A percentile compares a stretch with the other conserved stretches of the same genome.
phyloP scores from a whole-genome alignment of 1,140 invertebrate genomes.

The Glossosoma conforme region DNA sequence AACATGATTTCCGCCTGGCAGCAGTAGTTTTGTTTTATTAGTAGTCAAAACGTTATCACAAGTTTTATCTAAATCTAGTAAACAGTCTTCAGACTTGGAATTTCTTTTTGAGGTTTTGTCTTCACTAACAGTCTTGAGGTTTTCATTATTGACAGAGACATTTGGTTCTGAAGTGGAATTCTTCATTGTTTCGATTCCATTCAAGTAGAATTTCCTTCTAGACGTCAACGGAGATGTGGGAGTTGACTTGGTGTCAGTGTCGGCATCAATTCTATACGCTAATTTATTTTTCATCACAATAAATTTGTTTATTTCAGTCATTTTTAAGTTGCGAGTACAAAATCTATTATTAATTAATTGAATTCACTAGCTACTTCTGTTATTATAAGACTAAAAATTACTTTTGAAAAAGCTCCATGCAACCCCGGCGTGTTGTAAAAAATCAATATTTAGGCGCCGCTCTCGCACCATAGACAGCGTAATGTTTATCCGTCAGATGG shows the following conservation, averaged over 20 bases:
- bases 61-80: slow-evolving; percentile 28
- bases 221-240: slow-evolving; percentile 27
- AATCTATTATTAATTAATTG: background rate
- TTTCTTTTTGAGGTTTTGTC: slow-evolving; percentile 26
- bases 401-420: slow-evolving; percentile 10
- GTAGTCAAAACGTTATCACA: slow-evolving; percentile 23
- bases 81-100: slow-evolving; percentile 31
- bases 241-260: slow-evolving; percentile 22
- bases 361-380: slow-evolving; percentile 18
- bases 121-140: slow-evolving; percentile 19
- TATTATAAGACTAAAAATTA: slow-evolving; percentile 20
- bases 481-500: slow-evolving; percentile 10
- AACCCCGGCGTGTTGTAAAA: slow-evolving; percentile 14
- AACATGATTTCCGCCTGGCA: slow-evolving; percentile 9
- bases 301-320: slow-evolving; percentile 16
- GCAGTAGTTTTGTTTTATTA: slow-evolving; percentile 3
- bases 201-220: slow-evolving; percentile 24
- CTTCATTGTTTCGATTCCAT: slow-evolving; percentile 25
- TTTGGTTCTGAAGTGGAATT: slow-evolving; percentile 29
- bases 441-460: slow-evolving; percentile 26
- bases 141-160: slow-evolving; percentile 24
- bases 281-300: slow-evolving; percentile 17
- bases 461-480: slow-evolving; percentile 25
- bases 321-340: slow-evolving; percentile 13
- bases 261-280: slow-evolving; percentile 18